A percentile compares a stretch with the other conserved stretches of the same genome.
These are phyloP conservation scores for Bubo blakistoni DNA, from an alignment of 2,113 vertebrate genomes.

Conservation along the genomic window DNA sequence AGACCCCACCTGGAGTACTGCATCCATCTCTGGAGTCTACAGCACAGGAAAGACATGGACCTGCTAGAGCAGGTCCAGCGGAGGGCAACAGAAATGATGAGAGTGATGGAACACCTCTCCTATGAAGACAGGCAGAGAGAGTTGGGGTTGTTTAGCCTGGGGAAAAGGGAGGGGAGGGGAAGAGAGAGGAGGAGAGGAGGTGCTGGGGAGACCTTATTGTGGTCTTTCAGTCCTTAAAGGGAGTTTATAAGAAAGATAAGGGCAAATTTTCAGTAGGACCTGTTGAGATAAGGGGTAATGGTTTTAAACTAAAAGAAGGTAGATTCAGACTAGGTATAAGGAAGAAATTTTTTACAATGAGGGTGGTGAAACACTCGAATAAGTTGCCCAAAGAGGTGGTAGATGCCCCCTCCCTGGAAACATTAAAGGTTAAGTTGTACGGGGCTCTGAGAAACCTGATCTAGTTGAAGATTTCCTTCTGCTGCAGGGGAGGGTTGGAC, in stretches of 20 bases:
- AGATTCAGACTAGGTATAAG: background rate
- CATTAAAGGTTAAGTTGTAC: too few relatives aligned
- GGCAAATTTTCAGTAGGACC: background rate
- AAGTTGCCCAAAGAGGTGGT: background rate
- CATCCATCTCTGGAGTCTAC: too few relatives aligned
- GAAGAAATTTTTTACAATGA: background rate
- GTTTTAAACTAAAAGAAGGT: background rate
- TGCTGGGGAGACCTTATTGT: background rate
- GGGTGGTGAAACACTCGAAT: background rate
- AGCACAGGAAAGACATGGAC: too few relatives aligned
- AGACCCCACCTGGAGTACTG: background rate
- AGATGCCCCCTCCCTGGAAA: background rate
- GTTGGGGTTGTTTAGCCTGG: background rate
- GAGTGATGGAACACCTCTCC: background rate
- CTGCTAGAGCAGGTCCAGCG: background rate
- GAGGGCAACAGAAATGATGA: background rate
- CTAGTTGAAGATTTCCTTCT: background rate
- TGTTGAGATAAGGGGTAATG: background rate
- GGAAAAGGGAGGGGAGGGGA: background rate
- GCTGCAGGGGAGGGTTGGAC: background rate
- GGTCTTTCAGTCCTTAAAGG: background rate
- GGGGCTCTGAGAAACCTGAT: background rate
- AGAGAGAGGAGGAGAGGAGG: background rate
- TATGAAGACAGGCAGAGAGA: background rate
- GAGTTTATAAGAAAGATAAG: background rate